Conservation (phyloP, 1,140 invertebrate species). For the Anoplophora glabripennis region DNA sequence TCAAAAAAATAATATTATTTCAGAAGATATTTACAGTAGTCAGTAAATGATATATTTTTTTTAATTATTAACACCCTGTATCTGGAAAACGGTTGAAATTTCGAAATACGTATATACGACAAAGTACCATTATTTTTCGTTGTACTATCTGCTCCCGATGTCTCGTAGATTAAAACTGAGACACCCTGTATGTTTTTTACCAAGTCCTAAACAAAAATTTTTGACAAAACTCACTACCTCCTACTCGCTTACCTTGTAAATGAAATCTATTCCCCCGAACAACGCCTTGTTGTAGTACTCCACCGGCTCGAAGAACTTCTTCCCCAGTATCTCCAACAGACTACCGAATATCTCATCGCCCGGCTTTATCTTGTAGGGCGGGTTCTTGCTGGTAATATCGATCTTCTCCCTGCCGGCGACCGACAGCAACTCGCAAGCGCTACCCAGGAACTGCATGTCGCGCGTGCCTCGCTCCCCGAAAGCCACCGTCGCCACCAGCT, state of each 20-base stretch:
- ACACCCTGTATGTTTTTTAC: too few relatives aligned
- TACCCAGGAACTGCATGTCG: slow-evolving; percentile 33
- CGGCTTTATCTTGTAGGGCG: slow-evolving; percentile 34
- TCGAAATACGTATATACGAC: too few relatives aligned
- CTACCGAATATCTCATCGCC: slow-evolving; percentile 34
- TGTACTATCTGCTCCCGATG: too few relatives aligned
- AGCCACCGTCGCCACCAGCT: slow-evolving; percentile 34
- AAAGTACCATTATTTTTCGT: too few relatives aligned
- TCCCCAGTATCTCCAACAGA: slow-evolving; percentile 28
- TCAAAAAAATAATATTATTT: too few relatives aligned
- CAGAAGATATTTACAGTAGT: not conserved
- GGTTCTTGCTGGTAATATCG: slow-evolving; percentile 30
- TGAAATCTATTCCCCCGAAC: slow-evolving; percentile 28
- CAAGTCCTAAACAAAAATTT: too few relatives aligned
- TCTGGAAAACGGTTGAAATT: too few relatives aligned
- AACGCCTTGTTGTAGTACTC: slow-evolving; percentile 34
- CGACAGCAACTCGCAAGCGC: slow-evolving; percentile 32
- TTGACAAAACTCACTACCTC: not conserved
- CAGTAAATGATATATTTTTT: too few relatives aligned
- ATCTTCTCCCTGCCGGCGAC: slow-evolving; percentile 33
- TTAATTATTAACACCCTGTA: too few relatives aligned
- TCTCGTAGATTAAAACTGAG: too few relatives aligned
- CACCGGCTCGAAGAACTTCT: slow-evolving; percentile 29
- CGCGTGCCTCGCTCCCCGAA: slow-evolving; percentile 26
- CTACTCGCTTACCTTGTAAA: slow-evolving; percentile 34